These are phyloP conservation scores for Antennarius striatus DNA, from an alignment of 2,113 vertebrate genomes.

Conservation along the genomic window DNA sequence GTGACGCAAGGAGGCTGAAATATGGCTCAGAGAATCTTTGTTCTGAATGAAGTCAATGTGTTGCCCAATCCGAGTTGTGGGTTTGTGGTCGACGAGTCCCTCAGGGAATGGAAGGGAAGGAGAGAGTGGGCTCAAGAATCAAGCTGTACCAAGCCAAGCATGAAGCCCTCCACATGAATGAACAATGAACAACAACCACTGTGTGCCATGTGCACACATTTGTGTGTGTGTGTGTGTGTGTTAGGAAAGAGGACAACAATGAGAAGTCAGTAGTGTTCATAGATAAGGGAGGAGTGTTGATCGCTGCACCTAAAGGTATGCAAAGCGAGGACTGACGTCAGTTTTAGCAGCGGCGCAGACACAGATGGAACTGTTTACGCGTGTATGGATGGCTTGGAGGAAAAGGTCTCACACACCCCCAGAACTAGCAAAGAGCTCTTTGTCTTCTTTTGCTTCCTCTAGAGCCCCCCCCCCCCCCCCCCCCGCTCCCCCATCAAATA, in stretches of 20 bases:
- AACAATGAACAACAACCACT: constrained; percentile 77
- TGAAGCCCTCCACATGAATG: constrained; percentile 75
- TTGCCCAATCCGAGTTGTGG: constrained; percentile 71
- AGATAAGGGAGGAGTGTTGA: constrained; percentile 22
- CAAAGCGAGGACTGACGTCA: constrained; percentile 50
- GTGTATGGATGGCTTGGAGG: constrained; percentile 13
- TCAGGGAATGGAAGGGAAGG: constrained; percentile 60
- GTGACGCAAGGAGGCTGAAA: constrained; percentile 56
- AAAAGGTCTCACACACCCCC: constrained; percentile 28
- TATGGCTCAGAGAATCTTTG: constrained; percentile 52
- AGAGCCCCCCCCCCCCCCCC: constrained; percentile 22
- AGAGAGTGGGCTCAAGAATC: constrained; percentile 71
- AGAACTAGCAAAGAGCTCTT: constrained; percentile 47
- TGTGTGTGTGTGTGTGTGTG: constrained; percentile 13
- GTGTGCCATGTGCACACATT: constrained; percentile 46
- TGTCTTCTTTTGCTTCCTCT: constrained; percentile 41
- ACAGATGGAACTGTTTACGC: constrained; percentile 42
- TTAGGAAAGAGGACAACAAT: constrained; percentile 19
- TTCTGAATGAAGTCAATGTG: constrained; percentile 75
- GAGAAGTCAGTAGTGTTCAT: constrained; percentile 45
- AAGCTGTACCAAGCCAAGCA: constrained; percentile 69
- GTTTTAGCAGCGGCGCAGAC: constrained; percentile 22
- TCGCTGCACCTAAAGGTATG: constrained; percentile 26
- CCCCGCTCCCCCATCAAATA: constrained; percentile 33
- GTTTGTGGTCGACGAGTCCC: constrained; percentile 64